Conservation (phyloP, 2,797 vertebrate species). For the Pagetopsis macropterus region DNA sequence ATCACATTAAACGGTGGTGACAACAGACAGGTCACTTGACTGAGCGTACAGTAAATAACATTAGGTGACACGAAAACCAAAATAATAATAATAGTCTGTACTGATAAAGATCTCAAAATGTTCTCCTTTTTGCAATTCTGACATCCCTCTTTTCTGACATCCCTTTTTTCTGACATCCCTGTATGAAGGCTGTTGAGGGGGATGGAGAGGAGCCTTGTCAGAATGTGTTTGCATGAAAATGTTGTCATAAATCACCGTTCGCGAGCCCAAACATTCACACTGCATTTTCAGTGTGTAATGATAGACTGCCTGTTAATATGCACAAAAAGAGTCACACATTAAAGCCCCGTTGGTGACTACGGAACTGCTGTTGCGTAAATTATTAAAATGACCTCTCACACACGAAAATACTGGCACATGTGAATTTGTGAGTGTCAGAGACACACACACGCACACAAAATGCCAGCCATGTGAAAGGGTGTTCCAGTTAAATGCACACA, state of each 20-base stretch:
- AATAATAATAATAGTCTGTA: conserved; percentile 43
- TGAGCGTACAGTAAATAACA: conserved; percentile 56
- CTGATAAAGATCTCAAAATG: conserved; percentile 54
- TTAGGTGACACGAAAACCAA: conserved; percentile 54
- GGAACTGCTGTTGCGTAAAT: conserved; percentile 48
- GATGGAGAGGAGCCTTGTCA: conserved; percentile 56
- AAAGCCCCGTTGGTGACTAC: conserved; percentile 15
- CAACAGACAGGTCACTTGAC: conserved; percentile 66
- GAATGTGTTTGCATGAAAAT: conserved; percentile 50
- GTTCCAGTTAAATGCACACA: conserved; percentile 56
- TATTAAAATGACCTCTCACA: conserved; percentile 50
- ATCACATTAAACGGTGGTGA: conserved; percentile 64
- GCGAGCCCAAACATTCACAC: conserved; percentile 8
- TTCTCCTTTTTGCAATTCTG: conserved; percentile 58
- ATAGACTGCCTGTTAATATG: conserved; percentile 7
- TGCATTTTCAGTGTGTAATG: not conserved
- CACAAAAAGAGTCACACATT: conserved; percentile 24
- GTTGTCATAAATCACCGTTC: conserved; percentile 42
- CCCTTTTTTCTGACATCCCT: conserved; percentile 52
- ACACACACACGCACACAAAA: conserved; percentile 17
- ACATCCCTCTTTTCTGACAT: conserved; percentile 44
- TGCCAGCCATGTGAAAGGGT: conserved; percentile 38
- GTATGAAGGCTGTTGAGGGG: conserved; percentile 34
- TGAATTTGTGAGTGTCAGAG: conserved; percentile 15
- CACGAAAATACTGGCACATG: conserved; percentile 32